phyloP scores from a whole-genome alignment of 1,140 invertebrate genomes.

The Bombus pyrosoma region DNA sequence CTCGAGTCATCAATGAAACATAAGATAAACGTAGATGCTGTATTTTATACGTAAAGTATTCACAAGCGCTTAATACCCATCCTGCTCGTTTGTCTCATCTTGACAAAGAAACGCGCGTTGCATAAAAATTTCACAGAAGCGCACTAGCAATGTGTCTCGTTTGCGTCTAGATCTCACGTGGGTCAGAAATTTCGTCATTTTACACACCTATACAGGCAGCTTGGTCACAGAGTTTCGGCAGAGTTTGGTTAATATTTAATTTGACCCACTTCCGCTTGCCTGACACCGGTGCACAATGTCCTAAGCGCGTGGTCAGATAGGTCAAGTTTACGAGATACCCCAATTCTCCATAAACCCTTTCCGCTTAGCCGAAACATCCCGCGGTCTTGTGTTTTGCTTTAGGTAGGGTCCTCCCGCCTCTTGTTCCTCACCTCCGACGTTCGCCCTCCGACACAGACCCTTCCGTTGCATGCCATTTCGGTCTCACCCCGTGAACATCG shows the following conservation, averaged over 20 bases:
- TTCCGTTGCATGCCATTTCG: slow-evolving; percentile 72
- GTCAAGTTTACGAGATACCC: slow-evolving; percentile 76
- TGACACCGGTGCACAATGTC: slow-evolving; percentile 60
- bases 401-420: slow-evolving; percentile 49
- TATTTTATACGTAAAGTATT: too few relatives aligned
- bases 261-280: slow-evolving; percentile 68
- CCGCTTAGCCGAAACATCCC: slow-evolving; percentile 74
- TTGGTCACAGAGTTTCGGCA: not conserved
- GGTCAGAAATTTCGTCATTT: not conserved
- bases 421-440: slow-evolving; percentile 34
- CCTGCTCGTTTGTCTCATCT: too few relatives aligned
- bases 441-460: slow-evolving; percentile 59
- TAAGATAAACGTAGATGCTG: not conserved
- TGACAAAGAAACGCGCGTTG: too few relatives aligned
- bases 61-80: too few relatives aligned
- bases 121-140: not conserved
- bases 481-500: slow-evolving; percentile 60
- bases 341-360: slow-evolving; percentile 77
- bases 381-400: slow-evolving; percentile 71
- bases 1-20: not conserved
- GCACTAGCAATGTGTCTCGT: not conserved
- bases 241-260: slow-evolving; percentile 62
- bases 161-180: not conserved
- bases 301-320: slow-evolving; percentile 70
- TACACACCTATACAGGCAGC: not conserved